phyloP scores from a whole-genome alignment of 2,888 invertebrate species.

The Yponomeuta malinellus region DNA sequence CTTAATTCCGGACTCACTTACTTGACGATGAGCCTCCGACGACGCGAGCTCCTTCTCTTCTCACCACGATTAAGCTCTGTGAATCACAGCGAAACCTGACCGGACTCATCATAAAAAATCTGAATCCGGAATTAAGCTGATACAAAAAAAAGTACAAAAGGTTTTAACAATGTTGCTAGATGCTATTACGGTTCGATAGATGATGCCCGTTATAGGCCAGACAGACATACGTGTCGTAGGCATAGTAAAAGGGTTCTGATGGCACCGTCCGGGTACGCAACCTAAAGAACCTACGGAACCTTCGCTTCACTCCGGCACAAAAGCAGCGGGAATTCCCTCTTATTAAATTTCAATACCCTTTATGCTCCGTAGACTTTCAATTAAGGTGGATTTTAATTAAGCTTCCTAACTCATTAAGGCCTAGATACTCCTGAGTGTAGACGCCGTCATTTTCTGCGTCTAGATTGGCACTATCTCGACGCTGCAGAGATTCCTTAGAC shows the following conservation, averaged over 20 bases:
- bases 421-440: slow-evolving; percentile 8
- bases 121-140: too few relatives aligned
- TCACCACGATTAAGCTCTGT: too few relatives aligned
- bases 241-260: too few relatives aligned
- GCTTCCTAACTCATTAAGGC: slow-evolving; percentile 23
- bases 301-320: neutral
- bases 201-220: too few relatives aligned
- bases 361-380: slow-evolving; percentile 40
- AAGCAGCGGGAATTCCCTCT: slow-evolving; percentile 41
- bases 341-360: slow-evolving; percentile 59
- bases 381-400: slow-evolving; percentile 45
- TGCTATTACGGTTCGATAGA: slow-evolving; percentile 26
- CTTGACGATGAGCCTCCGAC: too few relatives aligned
- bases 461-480: slow-evolving; percentile 16
- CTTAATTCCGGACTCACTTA: too few relatives aligned
- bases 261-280: neutral
- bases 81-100: too few relatives aligned
- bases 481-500: slow-evolving; percentile 23
- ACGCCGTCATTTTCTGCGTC: neutral
- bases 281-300: neutral
- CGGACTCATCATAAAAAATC: too few relatives aligned
- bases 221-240: too few relatives aligned
- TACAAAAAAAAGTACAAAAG: too few relatives aligned
- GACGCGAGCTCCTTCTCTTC: too few relatives aligned
- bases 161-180: too few relatives aligned